Evolutionary conservation across 2,888 invertebrate species (phyloP), one percentile per base, ranked within the genome.

Genomic region (Lymantria dispar): DNA sequence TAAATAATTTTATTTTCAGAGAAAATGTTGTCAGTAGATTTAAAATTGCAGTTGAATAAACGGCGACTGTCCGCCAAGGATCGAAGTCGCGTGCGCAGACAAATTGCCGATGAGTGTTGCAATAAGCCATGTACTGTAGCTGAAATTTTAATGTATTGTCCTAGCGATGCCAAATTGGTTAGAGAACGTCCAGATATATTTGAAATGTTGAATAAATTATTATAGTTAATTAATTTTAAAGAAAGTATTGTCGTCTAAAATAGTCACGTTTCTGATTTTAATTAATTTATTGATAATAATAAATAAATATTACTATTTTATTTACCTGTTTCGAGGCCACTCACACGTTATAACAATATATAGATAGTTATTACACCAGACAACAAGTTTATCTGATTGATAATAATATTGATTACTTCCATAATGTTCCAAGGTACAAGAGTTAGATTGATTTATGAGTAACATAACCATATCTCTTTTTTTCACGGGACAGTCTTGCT

Each of bases 41-140:
- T 84, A 12, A 72, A 77, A 45, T 70, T 72, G 40, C 73, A 76
- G 8, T 68, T 70, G 31, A 72, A 63, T 12, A 74, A 69, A 48
- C 68, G 66, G 53, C 68, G 77, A 0, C 46, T 77, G n/a, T 58
- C 77, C 0, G 68, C 69, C 8, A 70, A 3, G 38, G 38, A 1
- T n/a, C 7, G 7, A 81, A 67, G 69, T 31, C 79, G 89, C 39
- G 74, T 82, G 43, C 76, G 83, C 11, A 65, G 88, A 43, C 87
- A 88, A 54, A 80, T 90, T 0, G 87, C 85, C 1, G 72, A 62
- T 3, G 83, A 90, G 47, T 90, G 89, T 59, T 90, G 89, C 51
- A 72, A 82, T 8, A 64, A 62, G 0, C 62, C 87, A 0, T 90
- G 89, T 52, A 85, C 83, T 0, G 77, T 90, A 0, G 80, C 72